phyloP scores from a whole-genome alignment of 2,797 vertebrate genomes.

The Sebastiscus tertius region DNA sequence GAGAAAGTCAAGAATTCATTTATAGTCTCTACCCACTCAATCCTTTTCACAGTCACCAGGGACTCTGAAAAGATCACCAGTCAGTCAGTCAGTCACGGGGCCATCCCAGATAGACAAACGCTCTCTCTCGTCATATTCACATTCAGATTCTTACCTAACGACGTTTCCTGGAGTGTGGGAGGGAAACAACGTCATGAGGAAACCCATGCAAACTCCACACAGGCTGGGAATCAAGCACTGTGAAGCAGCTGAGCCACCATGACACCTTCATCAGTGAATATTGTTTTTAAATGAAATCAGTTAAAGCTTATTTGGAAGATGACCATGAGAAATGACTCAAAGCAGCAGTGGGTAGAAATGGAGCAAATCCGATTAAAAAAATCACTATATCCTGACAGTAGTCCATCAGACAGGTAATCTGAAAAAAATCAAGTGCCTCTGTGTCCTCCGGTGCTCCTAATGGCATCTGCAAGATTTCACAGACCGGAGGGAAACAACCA shows the following conservation, averaged over 20 bases:
- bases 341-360: too few relatives aligned
- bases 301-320: too few relatives aligned
- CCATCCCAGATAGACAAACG: slow-evolving; percentile 44
- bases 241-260: slow-evolving; percentile 9
- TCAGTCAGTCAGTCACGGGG: slow-evolving; percentile 49
- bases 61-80: slow-evolving; percentile 54
- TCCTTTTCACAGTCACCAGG: slow-evolving; percentile 52
- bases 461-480: too few relatives aligned
- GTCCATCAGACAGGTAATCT: too few relatives aligned
- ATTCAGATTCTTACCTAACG: slow-evolving; percentile 41
- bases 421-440: too few relatives aligned
- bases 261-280: not conserved
- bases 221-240: slow-evolving; percentile 1
- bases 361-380: too few relatives aligned
- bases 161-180: slow-evolving; percentile 45
- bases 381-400: too few relatives aligned
- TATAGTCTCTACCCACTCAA: slow-evolving; percentile 57
- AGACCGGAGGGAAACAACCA: too few relatives aligned
- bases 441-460: too few relatives aligned
- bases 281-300: not conserved
- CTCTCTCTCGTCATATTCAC: slow-evolving; percentile 25
- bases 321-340: too few relatives aligned
- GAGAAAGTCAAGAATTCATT: slow-evolving; percentile 55
- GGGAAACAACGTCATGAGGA: slow-evolving; percentile 40
- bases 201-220: slow-evolving; percentile 31